phyloP scores from a whole-genome alignment of 2,888 invertebrate genomes.

The Trypoxylon attenuatum region DNA sequence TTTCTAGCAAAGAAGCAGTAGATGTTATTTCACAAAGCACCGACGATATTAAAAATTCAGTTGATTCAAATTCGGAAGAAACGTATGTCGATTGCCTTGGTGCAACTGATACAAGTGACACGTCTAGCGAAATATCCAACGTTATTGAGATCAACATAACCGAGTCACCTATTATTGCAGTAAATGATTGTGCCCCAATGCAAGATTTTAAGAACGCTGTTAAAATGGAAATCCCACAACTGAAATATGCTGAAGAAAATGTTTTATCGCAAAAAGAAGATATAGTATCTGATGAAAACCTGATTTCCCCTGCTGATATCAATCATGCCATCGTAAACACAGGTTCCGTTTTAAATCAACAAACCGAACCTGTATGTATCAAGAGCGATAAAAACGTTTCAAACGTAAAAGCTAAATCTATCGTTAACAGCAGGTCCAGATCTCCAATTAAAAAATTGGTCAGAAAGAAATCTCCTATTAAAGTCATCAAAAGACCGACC shows the following conservation, averaged over 20 bases:
- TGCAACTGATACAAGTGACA: background rate
- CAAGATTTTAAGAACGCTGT: conserved; percentile 6
- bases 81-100: background rate
- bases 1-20: too few relatives aligned
- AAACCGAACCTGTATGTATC: background rate
- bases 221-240: background rate
- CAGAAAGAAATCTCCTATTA: conserved; percentile 64
- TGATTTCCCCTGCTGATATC: background rate
- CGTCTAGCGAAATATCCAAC: conserved; percentile 38
- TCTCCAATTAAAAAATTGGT: conserved; percentile 65
- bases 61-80: background rate
- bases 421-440: conserved; percentile 57
- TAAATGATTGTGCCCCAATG: conserved; percentile 62
- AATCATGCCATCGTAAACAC: too few relatives aligned
- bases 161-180: conserved; percentile 58
- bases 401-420: background rate
- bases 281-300: background rate
- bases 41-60: too few relatives aligned
- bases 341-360: background rate
- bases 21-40: too few relatives aligned
- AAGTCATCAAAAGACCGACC: conserved; percentile 50
- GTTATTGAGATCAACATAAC: conserved; percentile 63
- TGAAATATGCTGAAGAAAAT: background rate
- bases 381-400: background rate
- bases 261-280: background rate